Conservation (phyloP, 2,888 invertebrate species). For the Limenitis camilla region DNA sequence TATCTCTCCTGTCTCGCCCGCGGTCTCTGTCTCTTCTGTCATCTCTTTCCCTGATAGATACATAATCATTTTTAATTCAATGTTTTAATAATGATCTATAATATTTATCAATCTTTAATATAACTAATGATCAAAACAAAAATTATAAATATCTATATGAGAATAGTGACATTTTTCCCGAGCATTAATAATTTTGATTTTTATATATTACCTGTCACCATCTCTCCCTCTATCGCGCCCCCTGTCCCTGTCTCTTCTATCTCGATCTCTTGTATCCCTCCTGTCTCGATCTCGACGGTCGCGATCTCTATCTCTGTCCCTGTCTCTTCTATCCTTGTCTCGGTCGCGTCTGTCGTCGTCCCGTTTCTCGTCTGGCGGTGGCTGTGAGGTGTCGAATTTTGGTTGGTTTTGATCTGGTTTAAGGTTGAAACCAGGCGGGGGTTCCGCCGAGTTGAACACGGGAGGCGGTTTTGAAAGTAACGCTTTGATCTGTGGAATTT, state of each 20-base stretch:
- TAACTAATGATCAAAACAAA: too few relatives aligned
- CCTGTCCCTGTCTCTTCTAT: slow-evolving; percentile 17
- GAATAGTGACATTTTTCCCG: too few relatives aligned
- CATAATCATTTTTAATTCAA: not conserved
- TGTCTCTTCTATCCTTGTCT: slow-evolving; percentile 43
- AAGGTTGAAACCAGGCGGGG: slow-evolving; percentile 55
- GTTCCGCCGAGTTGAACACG: slow-evolving; percentile 62
- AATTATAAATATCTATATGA: too few relatives aligned
- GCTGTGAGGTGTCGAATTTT: slow-evolving; percentile 44
- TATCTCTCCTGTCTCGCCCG: slow-evolving; percentile 29
- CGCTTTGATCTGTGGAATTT: slow-evolving; percentile 44
- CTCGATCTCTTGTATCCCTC: slow-evolving; percentile 18
- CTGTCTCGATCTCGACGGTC: slow-evolving; percentile 25
- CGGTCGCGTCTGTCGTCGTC: slow-evolving; percentile 44
- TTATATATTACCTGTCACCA: slow-evolving; percentile 23
- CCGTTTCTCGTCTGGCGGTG: slow-evolving; percentile 38
- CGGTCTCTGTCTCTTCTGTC: slow-evolving; percentile 38
- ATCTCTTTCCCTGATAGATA: slow-evolving; percentile 30
- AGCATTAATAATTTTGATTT: too few relatives aligned
- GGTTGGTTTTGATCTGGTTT: slow-evolving; percentile 28
- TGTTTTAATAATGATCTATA: too few relatives aligned
- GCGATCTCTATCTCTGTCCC: slow-evolving; percentile 38
- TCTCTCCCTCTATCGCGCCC: slow-evolving; percentile 17
- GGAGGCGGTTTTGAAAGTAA: slow-evolving; percentile 69
- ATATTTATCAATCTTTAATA: too few relatives aligned